Conservation (phyloP, 2,113 vertebrate genomes). For the Scartelaos histophorus region DNA sequence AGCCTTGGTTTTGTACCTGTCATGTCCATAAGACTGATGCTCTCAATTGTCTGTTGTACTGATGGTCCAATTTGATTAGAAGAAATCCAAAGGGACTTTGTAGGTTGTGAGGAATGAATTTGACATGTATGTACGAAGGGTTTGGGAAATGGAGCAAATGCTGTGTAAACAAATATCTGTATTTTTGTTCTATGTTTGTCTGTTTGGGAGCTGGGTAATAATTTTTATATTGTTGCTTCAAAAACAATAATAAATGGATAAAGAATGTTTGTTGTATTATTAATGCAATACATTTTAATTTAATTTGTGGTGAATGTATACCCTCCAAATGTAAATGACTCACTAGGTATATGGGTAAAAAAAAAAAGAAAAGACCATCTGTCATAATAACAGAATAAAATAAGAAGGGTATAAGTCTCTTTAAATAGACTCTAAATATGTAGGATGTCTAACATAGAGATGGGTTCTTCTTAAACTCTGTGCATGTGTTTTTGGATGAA, state of each 20-base stretch:
- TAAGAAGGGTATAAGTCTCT: slow-evolving; percentile 1
- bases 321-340: slow-evolving; percentile 5
- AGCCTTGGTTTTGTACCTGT: slow-evolving; percentile 18
- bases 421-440: slow-evolving; percentile 38
- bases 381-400: slow-evolving; percentile 26
- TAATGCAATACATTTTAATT: not conserved
- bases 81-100: slow-evolving; percentile 64
- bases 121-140: slow-evolving; percentile 66
- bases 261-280: slow-evolving; percentile 36
- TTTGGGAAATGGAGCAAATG: slow-evolving; percentile 60
- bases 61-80: slow-evolving; percentile 45
- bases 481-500: slow-evolving; percentile 62
- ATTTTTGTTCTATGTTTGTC: slow-evolving; percentile 35
- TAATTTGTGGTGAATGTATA: not conserved
- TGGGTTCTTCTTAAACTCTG: slow-evolving; percentile 33
- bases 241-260: slow-evolving; percentile 75
- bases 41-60: slow-evolving; percentile 36
- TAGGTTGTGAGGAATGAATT: slow-evolving; percentile 64
- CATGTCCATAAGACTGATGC: slow-evolving; percentile 34
- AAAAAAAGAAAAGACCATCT: not conserved
- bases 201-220: slow-evolving; percentile 64
- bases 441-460: slow-evolving; percentile 14
- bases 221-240: slow-evolving; percentile 74
- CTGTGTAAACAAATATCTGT: slow-evolving; percentile 70
- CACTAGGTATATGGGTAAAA: not conserved